A percentile compares a stretch with the other conserved stretches of the same genome.
phyloP scores from a whole-genome alignment of 2,113 vertebrate genomes.

The Elachura formosa region DNA sequence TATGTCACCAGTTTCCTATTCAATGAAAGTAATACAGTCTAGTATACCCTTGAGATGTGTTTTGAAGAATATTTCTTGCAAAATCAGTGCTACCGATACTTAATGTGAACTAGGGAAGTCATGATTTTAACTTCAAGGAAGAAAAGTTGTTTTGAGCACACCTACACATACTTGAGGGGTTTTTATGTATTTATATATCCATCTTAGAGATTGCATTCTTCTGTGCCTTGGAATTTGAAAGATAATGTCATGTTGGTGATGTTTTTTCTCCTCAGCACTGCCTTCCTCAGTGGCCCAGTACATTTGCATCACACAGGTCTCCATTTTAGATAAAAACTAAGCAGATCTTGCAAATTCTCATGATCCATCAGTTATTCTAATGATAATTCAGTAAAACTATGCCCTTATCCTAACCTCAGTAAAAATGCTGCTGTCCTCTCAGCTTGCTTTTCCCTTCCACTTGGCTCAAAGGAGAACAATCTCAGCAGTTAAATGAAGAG shows the following conservation, averaged over 20 bases:
- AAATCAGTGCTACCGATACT: not conserved
- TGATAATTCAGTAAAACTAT: not conserved
- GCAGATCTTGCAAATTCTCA: not conserved
- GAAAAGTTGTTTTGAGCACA: not conserved
- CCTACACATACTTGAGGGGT: not conserved
- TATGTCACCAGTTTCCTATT: constrained; percentile 1
- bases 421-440: not conserved
- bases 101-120: not conserved
- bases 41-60: not conserved
- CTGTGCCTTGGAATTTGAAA: not conserved
- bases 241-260: not conserved
- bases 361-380: not conserved
- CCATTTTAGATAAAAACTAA: not conserved
- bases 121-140: not conserved
- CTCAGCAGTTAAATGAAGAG: not conserved
- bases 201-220: not conserved
- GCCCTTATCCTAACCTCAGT: not conserved
- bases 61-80: not conserved
- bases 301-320: not conserved
- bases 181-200: not conserved
- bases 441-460: not conserved
- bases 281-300: not conserved
- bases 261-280: not conserved
- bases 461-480: not conserved
- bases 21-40: not conserved